Conservation (phyloP, 2,113 vertebrate species). For the Triplophysa rosa region DNA sequence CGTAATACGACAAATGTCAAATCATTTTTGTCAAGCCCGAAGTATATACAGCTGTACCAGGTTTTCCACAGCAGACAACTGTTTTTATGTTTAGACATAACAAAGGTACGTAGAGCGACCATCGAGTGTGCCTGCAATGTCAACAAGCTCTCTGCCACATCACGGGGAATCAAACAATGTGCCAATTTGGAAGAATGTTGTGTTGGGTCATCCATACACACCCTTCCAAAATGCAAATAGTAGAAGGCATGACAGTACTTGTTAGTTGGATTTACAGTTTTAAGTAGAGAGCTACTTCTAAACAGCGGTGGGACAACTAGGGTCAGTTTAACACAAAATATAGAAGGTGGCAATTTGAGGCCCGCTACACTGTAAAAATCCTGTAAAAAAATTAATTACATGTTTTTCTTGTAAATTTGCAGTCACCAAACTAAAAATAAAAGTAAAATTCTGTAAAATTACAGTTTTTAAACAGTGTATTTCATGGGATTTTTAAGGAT, state of each 20-base stretch:
- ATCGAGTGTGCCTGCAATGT: slow-evolving; percentile 44
- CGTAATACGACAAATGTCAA: background rate
- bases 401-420: too few species aligned
- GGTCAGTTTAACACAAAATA: background rate
- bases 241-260: background rate
- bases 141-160: slow-evolving; percentile 56
- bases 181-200: slow-evolving; percentile 4
- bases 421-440: too few species aligned
- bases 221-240: slow-evolving; percentile 20
- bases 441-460: background rate
- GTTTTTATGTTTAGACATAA: slow-evolving; percentile 56
- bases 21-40: background rate
- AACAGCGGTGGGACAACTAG: background rate
- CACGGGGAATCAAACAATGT: background rate
- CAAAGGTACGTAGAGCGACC: slow-evolving; percentile 40
- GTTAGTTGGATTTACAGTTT: background rate
- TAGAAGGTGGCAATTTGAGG: background rate
- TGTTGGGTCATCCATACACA: slow-evolving; percentile 8
- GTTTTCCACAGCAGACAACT: slow-evolving; percentile 38
- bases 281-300: background rate
- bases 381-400: too few species aligned
- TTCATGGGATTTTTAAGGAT: background rate
- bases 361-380: too few species aligned
- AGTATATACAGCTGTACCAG: background rate
- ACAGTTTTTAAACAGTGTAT: too few species aligned